A percentile compares a stretch with the other conserved stretches of the same genome.
phyloP scores from a whole-genome alignment of 2,888 invertebrate species.

The Agrochola circellaris region DNA sequence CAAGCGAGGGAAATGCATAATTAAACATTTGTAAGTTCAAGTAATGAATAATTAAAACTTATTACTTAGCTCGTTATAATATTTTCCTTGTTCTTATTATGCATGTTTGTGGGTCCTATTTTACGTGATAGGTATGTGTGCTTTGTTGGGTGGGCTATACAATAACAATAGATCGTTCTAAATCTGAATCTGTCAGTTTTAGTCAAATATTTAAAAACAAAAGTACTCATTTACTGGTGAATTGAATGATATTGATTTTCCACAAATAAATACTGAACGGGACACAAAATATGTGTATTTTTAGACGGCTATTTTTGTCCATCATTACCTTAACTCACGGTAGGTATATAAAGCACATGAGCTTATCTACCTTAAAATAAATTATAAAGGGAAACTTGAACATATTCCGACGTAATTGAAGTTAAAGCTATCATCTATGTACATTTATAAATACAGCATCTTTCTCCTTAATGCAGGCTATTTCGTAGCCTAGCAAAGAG shows the following conservation, averaged over 20 bases:
- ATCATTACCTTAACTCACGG: too few relatives aligned
- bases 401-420: background rate
- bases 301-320: background rate
- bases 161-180: background rate
- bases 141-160: background rate
- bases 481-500: too few relatives aligned
- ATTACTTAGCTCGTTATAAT: constrained; percentile 60
- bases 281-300: background rate
- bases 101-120: constrained; percentile 3
- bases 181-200: background rate
- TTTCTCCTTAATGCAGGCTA: too few relatives aligned
- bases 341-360: too few relatives aligned
- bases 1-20: constrained; percentile 62
- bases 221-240: too few relatives aligned
- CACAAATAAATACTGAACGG: background rate
- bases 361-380: background rate
- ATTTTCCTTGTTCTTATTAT: constrained; percentile 19
- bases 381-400: background rate
- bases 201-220: background rate
- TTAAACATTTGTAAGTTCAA: constrained; percentile 64
- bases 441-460: background rate
- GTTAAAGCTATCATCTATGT: background rate
- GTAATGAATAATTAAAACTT: constrained; percentile 64
- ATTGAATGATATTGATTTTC: background rate
- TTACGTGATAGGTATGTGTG: background rate